phyloP scores from a whole-genome alignment of 2,113 vertebrate species.

The Psittacula cyanocephala region DNA sequence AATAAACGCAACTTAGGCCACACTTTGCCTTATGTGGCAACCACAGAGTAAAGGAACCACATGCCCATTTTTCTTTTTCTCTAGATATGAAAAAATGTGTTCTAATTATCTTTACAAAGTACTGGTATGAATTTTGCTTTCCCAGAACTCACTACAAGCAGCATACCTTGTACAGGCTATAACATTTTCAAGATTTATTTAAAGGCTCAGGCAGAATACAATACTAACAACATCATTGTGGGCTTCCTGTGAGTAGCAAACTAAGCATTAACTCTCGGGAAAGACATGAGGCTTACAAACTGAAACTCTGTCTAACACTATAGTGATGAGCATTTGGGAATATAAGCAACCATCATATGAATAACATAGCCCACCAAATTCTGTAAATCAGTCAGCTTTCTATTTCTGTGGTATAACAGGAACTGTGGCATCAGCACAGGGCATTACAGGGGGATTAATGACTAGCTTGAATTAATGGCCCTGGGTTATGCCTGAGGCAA shows the following conservation, averaged over 20 bases:
- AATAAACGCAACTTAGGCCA: not conserved
- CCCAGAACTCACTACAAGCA: not conserved
- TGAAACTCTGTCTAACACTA: not conserved
- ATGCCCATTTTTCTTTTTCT: not conserved
- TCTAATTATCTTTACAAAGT: not conserved
- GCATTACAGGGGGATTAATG: constrained; percentile 47
- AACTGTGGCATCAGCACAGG: not conserved
- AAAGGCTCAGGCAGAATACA: not conserved
- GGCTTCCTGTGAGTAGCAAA: not conserved
- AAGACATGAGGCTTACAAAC: not conserved
- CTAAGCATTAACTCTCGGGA: not conserved
- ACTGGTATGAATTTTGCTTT: not conserved
- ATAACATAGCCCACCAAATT: not conserved
- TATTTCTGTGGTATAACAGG: not conserved
- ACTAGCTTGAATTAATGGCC: constrained; percentile 31
- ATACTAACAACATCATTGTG: not conserved
- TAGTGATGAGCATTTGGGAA: not conserved
- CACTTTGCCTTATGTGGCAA: not conserved
- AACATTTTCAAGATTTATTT: not conserved
- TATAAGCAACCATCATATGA: not conserved
- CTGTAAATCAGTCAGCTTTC: not conserved
- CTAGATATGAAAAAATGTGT: not conserved
- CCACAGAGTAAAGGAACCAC: not conserved
- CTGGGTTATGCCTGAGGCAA: constrained; percentile 1
- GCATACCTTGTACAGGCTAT: not conserved